These are phyloP conservation scores for Hormiphora californensis DNA, from an alignment of 37 sponge, comb jelly and placozoan species.

Conservation along the genomic window DNA sequence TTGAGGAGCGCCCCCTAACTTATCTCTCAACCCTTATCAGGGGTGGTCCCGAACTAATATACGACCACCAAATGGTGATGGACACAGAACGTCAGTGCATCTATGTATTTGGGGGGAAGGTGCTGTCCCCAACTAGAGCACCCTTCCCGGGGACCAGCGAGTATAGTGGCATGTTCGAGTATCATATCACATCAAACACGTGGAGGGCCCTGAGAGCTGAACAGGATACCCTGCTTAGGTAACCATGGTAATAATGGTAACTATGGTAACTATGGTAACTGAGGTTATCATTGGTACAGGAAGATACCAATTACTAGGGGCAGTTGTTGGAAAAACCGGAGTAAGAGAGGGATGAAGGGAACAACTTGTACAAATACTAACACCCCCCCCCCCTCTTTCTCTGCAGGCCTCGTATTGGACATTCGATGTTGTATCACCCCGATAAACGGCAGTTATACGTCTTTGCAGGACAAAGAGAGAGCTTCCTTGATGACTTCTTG, in stretches of 20 bases:
- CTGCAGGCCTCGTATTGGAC: neutral
- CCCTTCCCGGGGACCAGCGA: neutral
- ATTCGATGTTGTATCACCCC: conserved; percentile 24
- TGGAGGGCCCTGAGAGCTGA: conserved; percentile 56
- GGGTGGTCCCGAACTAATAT: conserved; percentile 70
- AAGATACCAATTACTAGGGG: no score
- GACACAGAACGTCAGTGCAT: conserved; percentile 58
- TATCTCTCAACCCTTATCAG: neutral
- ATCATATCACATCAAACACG: conserved; percentile 48
- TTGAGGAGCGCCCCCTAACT: neutral
- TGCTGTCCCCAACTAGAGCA: conserved; percentile 10
- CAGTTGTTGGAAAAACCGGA: no score
- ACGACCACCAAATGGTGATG: conserved; percentile 82
- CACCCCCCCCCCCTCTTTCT: no score
- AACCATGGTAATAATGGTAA: no score
- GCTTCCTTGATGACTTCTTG: conserved; percentile 15
- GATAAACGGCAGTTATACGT: neutral
- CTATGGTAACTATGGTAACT: no score
- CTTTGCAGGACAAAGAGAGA: conserved; percentile 13
- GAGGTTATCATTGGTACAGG: no score
- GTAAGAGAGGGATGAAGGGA: no score
- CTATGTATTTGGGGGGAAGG: conserved; percentile 79
- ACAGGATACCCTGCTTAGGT: conserved; percentile 27
- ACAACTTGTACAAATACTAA: no score
- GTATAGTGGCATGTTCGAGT: conserved; percentile 55